Base-by-base conservation (phyloP, 2,797 vertebrate genomes). In the Chiloscyllium punctatum region DNA sequence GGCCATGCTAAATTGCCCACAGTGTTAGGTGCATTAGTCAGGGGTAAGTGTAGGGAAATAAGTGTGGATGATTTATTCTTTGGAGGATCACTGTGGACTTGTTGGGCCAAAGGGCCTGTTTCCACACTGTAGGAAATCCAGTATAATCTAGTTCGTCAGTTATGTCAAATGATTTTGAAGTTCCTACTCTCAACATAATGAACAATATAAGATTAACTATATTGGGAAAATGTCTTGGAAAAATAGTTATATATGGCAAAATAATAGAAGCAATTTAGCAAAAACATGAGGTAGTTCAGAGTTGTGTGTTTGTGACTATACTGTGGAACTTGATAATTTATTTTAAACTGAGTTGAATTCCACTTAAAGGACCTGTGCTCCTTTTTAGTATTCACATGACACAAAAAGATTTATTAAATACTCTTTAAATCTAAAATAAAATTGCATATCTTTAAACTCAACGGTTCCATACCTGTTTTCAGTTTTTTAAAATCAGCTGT, bases 401-500 rank as follows among this genome's bases (percentile, higher is more conserved):
- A 92, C 66, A 69, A 92, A 92, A 69, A 69, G n/a, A 92, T 69
- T n/a, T 53, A 48, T 33, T 51, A 94, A 94, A 37, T 74, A 74
- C 33, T 95, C 94, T 95, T 77, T 77, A 95, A 77, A 37, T 92
- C 62, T 94, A 21, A n/a, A 5, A 33, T 74, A 72, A 51, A 4
- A 53, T 42, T 25, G 91, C 69, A 18, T 72, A 77, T 77, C 42
- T 74, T 95, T 95, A 77, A 94, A 94, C 92, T 48, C 92, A 90
- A 68, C 95, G 94, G 69, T 57, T 77, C 94, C 94, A 77, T 95
- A 95, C 94, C 94, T 95, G 94, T 95, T 72, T n/a, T 74, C 94
- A 95, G 94, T 95, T 95, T 95, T 95, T 77, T 95, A 95, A 95
- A 95, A 95, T 95, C 94, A 95, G 94, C 94, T 95, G 94, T 95